These are phyloP conservation scores for Strix uralensis DNA, from an alignment of 2,113 vertebrate species.

Conservation along the genomic window DNA sequence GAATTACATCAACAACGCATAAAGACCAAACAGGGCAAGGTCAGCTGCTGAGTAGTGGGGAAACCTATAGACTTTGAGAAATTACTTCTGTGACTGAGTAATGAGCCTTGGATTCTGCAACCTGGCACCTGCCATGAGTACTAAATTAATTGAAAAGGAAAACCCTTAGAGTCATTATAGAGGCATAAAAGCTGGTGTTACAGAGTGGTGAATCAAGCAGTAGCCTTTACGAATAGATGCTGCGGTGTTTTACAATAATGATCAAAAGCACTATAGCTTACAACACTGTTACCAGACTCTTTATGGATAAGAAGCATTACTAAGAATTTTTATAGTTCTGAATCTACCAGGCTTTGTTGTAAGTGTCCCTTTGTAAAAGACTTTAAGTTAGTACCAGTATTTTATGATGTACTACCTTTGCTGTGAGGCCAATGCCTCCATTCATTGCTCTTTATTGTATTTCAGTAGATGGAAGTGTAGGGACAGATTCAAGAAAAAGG, in stretches of 20 bases:
- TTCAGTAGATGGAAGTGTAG: not conserved
- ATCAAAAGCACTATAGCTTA: slow-evolving; percentile 26
- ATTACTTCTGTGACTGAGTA: slow-evolving; percentile 31
- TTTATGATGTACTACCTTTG: not conserved
- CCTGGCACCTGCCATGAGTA: slow-evolving; percentile 24
- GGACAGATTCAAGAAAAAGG: not conserved
- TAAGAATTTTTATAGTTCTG: slow-evolving; percentile 27
- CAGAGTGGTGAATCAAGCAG: not conserved
- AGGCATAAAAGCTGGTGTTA: slow-evolving; percentile 26
- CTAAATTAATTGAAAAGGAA: slow-evolving; percentile 38
- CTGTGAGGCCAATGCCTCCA: not conserved
- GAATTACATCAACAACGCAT: not conserved
- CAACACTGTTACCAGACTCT: not conserved
- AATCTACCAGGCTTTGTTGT: not conserved
- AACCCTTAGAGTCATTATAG: not conserved
- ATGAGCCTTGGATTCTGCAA: slow-evolving; percentile 45
- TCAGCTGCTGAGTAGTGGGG: not conserved
- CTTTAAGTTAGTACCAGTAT: not conserved
- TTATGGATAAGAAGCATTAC: slow-evolving; percentile 7
- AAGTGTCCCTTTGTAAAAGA: not conserved
- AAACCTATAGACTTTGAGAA: slow-evolving; percentile 23
- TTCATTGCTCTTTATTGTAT: not conserved
- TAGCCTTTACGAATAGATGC: slow-evolving; percentile 15
- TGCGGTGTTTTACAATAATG: not conserved
- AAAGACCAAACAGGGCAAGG: slow-evolving; percentile 7